These are phyloP conservation scores for Temnothorax rugatulus DNA, from an alignment of 2,888 invertebrate genomes.

Conservation along the genomic window DNA sequence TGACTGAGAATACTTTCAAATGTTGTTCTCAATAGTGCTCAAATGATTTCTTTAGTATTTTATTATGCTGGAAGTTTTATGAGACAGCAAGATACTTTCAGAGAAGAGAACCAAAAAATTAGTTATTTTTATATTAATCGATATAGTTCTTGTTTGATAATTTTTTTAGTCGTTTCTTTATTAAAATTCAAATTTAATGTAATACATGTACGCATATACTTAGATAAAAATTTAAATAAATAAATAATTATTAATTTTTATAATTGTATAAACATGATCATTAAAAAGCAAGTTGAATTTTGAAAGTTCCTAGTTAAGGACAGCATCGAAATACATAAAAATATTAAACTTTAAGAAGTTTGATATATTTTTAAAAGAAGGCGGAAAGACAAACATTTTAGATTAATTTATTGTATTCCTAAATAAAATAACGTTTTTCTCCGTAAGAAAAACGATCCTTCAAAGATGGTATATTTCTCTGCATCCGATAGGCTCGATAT, in stretches of 20 bases:
- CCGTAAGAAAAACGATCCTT: background rate
- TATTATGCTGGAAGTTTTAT: background rate
- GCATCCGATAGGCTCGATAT: slow-evolving; percentile 14
- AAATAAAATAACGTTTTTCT: background rate
- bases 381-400: background rate
- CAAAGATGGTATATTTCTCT: background rate
- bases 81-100: background rate
- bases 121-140: slow-evolving; percentile 9
- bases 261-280: background rate
- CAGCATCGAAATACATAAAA: background rate
- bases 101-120: background rate
- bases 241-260: background rate
- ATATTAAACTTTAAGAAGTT: slow-evolving; percentile 3
- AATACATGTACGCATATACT: background rate
- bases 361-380: background rate
- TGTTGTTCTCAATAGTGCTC: background rate
- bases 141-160: background rate
- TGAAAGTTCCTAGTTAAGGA: background rate
- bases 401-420: background rate
- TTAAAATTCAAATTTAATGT: background rate
- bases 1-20: background rate
- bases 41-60: slow-evolving; percentile 4
- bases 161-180: background rate
- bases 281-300: background rate
- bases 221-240: background rate